phyloP scores from a whole-genome alignment of 53 echinoderm and acorn worm genomes.

The Actinopyga echinites region DNA sequence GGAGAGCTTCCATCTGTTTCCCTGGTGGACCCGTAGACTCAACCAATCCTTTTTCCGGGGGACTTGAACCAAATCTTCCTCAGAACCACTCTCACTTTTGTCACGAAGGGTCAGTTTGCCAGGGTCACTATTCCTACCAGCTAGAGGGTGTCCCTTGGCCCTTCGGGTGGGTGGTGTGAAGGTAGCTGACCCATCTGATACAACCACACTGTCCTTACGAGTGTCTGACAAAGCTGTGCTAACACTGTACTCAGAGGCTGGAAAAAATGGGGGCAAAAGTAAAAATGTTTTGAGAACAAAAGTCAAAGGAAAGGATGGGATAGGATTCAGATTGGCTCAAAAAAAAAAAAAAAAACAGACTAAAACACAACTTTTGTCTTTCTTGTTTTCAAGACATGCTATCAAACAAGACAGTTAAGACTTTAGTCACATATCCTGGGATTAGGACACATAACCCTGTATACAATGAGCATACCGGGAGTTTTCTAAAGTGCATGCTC shows the following conservation, averaged over 20 bases:
- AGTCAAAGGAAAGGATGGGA: neutral
- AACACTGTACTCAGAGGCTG: slow-evolving; percentile 93
- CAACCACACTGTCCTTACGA: slow-evolving; percentile 67
- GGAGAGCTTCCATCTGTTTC: slow-evolving; percentile 78
- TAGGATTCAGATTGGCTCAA: neutral
- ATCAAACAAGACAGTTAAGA: too few relatives aligned
- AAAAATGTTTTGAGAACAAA: neutral
- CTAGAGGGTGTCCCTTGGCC: slow-evolving; percentile 1
- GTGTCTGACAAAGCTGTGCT: slow-evolving; percentile 81
- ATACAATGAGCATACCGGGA: too few relatives aligned
- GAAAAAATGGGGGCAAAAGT: neutral
- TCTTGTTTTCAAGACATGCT: neutral
- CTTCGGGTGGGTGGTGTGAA: slow-evolving; percentile 15
- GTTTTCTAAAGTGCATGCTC: too few relatives aligned
- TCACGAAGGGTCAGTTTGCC: slow-evolving; percentile 3
- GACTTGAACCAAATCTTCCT: slow-evolving; percentile 70
- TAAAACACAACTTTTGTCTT: neutral
- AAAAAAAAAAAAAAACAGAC: neutral
- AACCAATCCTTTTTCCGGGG: slow-evolving; percentile 94
- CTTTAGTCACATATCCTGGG: too few relatives aligned
- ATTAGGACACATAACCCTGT: too few relatives aligned
- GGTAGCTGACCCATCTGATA: slow-evolving; percentile 62
- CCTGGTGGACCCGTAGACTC: slow-evolving; percentile 82
- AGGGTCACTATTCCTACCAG: slow-evolving; percentile 30
- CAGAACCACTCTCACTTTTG: slow-evolving; percentile 14